Evolutionary conservation across 1,140 invertebrate genomes (phyloP), one percentile per base, ranked within the genome.

Genomic region (Stegodyphus dumicola): DNA sequence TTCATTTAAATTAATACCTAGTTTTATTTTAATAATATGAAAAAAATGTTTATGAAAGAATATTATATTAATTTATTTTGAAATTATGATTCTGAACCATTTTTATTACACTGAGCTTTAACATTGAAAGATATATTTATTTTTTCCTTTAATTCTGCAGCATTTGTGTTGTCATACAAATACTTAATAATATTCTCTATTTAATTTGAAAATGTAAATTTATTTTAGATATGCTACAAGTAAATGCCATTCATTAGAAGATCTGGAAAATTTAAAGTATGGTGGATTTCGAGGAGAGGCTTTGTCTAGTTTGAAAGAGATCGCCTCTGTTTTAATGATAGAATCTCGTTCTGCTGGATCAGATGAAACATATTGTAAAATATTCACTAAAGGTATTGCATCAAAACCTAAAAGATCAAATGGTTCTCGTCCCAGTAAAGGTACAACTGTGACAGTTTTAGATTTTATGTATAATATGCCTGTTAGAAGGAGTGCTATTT

Each of bases 261-360:
- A 93, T 76, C 89, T 93, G 7, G 90, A 91, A 74, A 91, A 91
- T 83, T 88, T 92, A 4, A 90, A 90, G 87, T 91, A 91, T 79
- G 93, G 92, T 91, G 94, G 94, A 11, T 94, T 90, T 88, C 89
- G 92, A 84, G 94, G 94, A n/a, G 93, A 94, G 90, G 92, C 93
- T 71, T 89, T 95, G 64, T 92, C 93, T 10, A 94, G 92, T 88
- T 91, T 94, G 18, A 89, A 92, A 64, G 90, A 92, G 80, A 88
- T 93, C n/a, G 92, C 92, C 13, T 89, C 91, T 84, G 89, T 90
- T 71, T 88, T 94, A 49, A 92, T 91, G 87, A 92, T 94, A 85
- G 91, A 90, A n/a, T 92, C 93, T 15, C 91, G 92, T 78, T 83
- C 89, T 75, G 86, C 88, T 73, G 75, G 88, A 13, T 89, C 88